phyloP scores from a whole-genome alignment of 37 sponge, comb jelly and placozoan genomes.

The Oscarella lobularis region DNA sequence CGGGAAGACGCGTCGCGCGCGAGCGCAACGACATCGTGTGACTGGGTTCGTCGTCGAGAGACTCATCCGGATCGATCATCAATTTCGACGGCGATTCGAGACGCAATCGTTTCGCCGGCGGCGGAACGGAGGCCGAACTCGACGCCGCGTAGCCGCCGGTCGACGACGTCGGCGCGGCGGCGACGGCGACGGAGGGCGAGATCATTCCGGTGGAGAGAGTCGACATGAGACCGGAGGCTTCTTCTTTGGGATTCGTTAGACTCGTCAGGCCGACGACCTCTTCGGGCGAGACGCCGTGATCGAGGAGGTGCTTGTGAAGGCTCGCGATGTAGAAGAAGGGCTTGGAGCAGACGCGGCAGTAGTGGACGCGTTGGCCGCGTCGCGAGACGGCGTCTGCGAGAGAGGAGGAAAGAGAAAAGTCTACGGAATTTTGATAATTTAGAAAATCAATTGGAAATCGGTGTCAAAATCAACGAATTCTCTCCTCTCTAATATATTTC shows the following conservation, averaged over 20 bases:
- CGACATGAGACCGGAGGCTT: background rate
- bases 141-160: background rate
- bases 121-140: background rate
- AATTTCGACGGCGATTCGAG: too few relatives aligned
- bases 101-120: background rate
- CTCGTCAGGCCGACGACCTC: background rate
- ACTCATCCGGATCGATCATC: background rate
- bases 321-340: background rate
- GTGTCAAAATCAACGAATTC: too few relatives aligned
- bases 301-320: conserved; percentile 2
- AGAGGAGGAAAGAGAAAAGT: too few relatives aligned
- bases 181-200: background rate
- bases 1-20: background rate
- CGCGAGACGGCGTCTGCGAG: background rate
- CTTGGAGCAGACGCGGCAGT: background rate
- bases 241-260: background rate
- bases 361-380: background rate
- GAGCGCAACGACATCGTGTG: background rate
- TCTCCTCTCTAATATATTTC: too few relatives aligned
- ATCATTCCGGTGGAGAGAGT: background rate
- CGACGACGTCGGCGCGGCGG: background rate
- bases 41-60: background rate
- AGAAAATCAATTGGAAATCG: too few relatives aligned
- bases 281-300: background rate
- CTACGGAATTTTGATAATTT: too few relatives aligned